phyloP scores from a whole-genome alignment of 2,888 invertebrate species.

The Flabesymbios commensalis region DNA sequence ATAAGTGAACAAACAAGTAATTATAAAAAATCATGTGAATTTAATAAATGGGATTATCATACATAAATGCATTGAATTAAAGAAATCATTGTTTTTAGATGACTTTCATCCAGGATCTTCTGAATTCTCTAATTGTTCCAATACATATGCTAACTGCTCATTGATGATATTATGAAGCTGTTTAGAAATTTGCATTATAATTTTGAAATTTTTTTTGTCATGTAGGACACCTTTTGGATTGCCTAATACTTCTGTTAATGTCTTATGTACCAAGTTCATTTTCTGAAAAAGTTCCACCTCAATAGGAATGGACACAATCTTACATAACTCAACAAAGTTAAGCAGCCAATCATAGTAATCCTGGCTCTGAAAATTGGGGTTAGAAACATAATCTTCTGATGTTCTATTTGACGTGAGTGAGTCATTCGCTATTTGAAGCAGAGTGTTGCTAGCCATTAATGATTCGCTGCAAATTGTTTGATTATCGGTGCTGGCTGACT shows the following conservation, averaged over 20 bases:
- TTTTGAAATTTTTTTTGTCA: slow-evolving; percentile 51
- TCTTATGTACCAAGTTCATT: slow-evolving; percentile 56
- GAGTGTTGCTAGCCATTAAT: too few relatives aligned
- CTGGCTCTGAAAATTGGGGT: slow-evolving; percentile 54
- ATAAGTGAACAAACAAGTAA: too few relatives aligned
- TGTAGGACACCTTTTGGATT: slow-evolving; percentile 52
- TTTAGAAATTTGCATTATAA: slow-evolving; percentile 53
- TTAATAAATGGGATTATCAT: too few relatives aligned
- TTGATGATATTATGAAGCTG: slow-evolving; percentile 50
- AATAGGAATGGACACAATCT: slow-evolving; percentile 49
- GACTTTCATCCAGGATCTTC: too few relatives aligned
- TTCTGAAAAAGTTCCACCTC: slow-evolving; percentile 50
- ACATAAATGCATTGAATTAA: too few relatives aligned
- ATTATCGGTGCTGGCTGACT: too few relatives aligned
- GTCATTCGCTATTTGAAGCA: too few relatives aligned
- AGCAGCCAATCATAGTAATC: slow-evolving; percentile 58
- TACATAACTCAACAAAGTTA: slow-evolving; percentile 51
- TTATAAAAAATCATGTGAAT: too few relatives aligned
- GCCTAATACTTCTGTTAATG: slow-evolving; percentile 54
- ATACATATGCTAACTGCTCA: slow-evolving; percentile 49
- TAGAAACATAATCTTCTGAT: slow-evolving; percentile 44
- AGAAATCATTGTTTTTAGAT: too few relatives aligned
- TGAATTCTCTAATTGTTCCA: slow-evolving; percentile 41
- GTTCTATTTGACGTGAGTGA: too few relatives aligned
- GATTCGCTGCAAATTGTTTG: too few relatives aligned